Evolutionary conservation across 1,140 invertebrate species (phyloP).

Genomic region (Elymnias hypermnestra): DNA sequence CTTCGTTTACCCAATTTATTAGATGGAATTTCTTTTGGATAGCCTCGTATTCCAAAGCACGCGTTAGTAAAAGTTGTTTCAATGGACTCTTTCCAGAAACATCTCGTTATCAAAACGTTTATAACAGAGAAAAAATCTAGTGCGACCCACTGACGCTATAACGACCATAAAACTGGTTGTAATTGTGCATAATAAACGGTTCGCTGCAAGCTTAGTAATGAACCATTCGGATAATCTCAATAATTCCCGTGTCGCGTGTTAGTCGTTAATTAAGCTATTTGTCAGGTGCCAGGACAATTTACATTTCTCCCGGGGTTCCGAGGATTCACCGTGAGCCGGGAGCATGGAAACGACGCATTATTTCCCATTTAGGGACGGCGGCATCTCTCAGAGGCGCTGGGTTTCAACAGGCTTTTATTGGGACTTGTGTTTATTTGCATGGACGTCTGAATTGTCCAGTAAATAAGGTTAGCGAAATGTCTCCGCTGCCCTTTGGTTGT

Average conservation of each 20-base stretch:
- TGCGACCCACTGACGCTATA: slow-evolving; percentile 27
- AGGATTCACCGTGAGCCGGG: slow-evolving; percentile 43
- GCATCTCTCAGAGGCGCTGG: slow-evolving; percentile 60
- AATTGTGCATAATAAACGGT: slow-evolving; percentile 36
- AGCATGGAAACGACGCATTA: slow-evolving; percentile 69
- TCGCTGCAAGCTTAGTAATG: slow-evolving; percentile 32
- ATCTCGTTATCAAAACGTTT: slow-evolving; percentile 17
- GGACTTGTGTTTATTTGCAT: slow-evolving; percentile 65
- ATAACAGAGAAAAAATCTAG: slow-evolving; percentile 29
- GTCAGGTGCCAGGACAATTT: slow-evolving; percentile 67
- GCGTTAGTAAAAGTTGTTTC: no score
- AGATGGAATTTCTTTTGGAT: no score
- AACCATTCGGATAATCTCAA: slow-evolving; percentile 60
- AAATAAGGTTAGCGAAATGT: slow-evolving; percentile 70
- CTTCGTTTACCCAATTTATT: no score
- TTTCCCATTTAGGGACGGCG: slow-evolving; percentile 73
- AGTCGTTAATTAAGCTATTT: slow-evolving; percentile 75
- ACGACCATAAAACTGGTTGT: slow-evolving; percentile 31
- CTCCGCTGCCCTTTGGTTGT: slow-evolving; percentile 46
- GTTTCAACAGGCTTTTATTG: slow-evolving; percentile 63
- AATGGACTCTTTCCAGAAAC: slow-evolving; percentile 15
- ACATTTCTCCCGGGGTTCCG: slow-evolving; percentile 62
- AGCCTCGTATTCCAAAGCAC: no score
- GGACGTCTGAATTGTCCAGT: slow-evolving; percentile 73
- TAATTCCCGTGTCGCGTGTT: slow-evolving; percentile 63